Evolutionary conservation across 2,888 invertebrate genomes (phyloP).

Genomic region (Halictus quadricinctus): DNA sequence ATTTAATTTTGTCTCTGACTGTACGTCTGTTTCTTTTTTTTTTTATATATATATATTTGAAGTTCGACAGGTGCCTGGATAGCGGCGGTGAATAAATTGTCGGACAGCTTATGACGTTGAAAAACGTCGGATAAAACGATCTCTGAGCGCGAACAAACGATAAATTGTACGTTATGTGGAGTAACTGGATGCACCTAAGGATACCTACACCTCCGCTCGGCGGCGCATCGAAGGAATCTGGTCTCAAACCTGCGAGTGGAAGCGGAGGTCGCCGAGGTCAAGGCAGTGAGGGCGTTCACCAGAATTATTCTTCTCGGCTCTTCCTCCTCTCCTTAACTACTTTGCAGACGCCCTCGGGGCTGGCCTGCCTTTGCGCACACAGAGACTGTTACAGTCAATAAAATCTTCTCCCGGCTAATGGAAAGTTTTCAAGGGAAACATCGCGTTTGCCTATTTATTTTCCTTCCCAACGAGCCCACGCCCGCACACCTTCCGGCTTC

Average conservation of each 20-base stretch:
- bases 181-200: constrained; percentile 43
- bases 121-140: background rate
- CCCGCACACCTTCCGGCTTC: background rate
- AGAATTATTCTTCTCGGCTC: constrained; percentile 70
- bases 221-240: constrained; percentile 69
- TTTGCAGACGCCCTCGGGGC: constrained; percentile 46
- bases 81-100: background rate
- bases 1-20: too few species aligned
- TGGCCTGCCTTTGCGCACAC: constrained; percentile 39
- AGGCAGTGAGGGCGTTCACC: constrained; percentile 76
- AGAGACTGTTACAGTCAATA: constrained; percentile 55
- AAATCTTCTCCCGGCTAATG: constrained; percentile 55
- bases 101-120: background rate
- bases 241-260: constrained; percentile 68
- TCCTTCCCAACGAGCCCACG: constrained; percentile 6
- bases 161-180: constrained; percentile 21
- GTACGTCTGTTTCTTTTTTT: too few species aligned
- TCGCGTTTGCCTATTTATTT: constrained; percentile 31
- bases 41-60: too few species aligned
- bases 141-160: constrained; percentile 8
- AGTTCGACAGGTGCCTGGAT: too few species aligned
- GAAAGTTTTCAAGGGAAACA: constrained; percentile 35
- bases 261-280: constrained; percentile 73
- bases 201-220: constrained; percentile 34
- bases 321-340: constrained; percentile 63